Evolutionary conservation across 2,888 invertebrate genomes (phyloP).

Genomic region (Opisthograptis luteolata): DNA sequence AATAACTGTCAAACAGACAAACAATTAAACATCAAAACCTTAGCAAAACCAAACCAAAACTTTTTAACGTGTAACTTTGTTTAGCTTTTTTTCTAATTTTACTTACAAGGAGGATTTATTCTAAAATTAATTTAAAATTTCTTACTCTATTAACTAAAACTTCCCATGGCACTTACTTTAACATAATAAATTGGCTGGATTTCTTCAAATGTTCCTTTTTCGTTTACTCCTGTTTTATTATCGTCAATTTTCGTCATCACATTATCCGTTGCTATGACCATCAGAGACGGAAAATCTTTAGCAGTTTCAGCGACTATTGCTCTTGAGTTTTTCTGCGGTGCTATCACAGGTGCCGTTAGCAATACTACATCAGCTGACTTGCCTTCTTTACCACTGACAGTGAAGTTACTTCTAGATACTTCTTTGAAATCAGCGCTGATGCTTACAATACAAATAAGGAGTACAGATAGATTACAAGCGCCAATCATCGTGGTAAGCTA

Average conservation of each 20-base stretch:
- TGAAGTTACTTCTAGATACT: background rate
- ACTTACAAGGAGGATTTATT: no score
- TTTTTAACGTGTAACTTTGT: no score
- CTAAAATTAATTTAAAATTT: background rate
- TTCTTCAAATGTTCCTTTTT: conserved; percentile 16
- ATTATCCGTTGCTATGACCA: conserved; percentile 52
- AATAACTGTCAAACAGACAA: no score
- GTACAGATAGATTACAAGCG: conserved; percentile 20
- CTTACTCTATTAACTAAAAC: no score
- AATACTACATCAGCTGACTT: conserved; percentile 8
- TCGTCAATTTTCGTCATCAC: background rate
- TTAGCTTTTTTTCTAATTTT: no score
- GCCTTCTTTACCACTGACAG: background rate
- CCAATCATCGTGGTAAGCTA: conserved; percentile 54
- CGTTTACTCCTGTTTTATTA: background rate
- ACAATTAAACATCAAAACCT: no score
- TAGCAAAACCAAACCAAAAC: no score
- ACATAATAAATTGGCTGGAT: conserved; percentile 60
- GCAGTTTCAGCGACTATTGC: conserved; percentile 58
- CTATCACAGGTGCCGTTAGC: conserved; percentile 55
- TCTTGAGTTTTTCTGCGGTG: conserved; percentile 51
- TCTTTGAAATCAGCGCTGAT: conserved; percentile 5
- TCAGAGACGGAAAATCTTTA: conserved; percentile 69
- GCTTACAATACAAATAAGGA: conserved; percentile 13
- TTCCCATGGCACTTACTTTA: conserved; percentile 64